Evolutionary conservation across 1,140 invertebrate genomes (phyloP), one percentile per base, ranked within the genome.

Genomic region (Andricus grossulariae): DNA sequence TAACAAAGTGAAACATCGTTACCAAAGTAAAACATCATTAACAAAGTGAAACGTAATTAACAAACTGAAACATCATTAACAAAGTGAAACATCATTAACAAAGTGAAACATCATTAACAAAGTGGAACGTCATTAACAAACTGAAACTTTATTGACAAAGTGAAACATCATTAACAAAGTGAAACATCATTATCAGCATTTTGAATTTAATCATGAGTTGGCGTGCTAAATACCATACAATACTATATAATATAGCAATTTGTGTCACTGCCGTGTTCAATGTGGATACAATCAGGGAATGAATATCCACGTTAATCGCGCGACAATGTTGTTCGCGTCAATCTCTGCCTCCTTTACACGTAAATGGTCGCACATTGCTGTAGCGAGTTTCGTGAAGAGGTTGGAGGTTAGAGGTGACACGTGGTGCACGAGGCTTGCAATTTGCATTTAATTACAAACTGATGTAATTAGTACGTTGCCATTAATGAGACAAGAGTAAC

Each of bases 401-500:
- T 25, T 66, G 15, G 39, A 66, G 39, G 32, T 32, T 66, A 16
- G 39, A 66, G 25, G 15, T 66, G 60, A 66, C 60, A 66, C 60
- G 13, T n/a, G 60, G 60, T 7, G n/a, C 60, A 45, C 25, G 39
- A 32, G 6, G 3, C 39, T n/a, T 15, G 21, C 21, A 25, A 60
- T 60, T 21, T 60, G 32, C 25, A 66, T 60, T 60, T 60, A 60
- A 60, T 60, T 60, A 60, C 15, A 66, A 66, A 8, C 15, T 57
- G 55, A 66, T 32, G 60, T 66, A 66, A 66, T 66, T 66, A 66
- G 60, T n/a, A 25, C 21, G 32, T 39, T 16, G n/a, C 13, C 32
- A 66, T 66, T 66, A 66, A 25, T 8, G 25, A 66, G 45, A 66
- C 16, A 15, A 39, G n/a, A 16, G 13, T 13, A 39, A 18, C 8